Base-by-base conservation (phyloP, 2,888 invertebrate species). In the Tillus elongatus region DNA sequence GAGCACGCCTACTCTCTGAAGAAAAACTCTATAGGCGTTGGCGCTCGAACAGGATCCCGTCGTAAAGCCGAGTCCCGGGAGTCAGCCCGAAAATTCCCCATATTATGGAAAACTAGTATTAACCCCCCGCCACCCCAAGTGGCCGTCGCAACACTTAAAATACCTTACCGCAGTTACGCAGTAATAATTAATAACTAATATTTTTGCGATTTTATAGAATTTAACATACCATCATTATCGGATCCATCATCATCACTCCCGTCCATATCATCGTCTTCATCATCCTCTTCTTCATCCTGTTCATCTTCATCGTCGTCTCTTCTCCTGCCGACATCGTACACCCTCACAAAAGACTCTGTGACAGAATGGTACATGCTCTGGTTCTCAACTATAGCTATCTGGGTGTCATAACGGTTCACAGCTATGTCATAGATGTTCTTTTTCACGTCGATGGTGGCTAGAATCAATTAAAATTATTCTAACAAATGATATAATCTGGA, bases 391-490 rank as follows among this genome's bases (percentile, higher is more conserved):
- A 95, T 70, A 0, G 90, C 89, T 44, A 96, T 81, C 63, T 88
- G 86, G 15, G 84, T 84, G 52, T 93, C 93, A 56, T 75, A 78
- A 30, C 77, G 75, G 51, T 90, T 89, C 40, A 88, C 81, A 39
- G 84, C 79, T 45, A 97, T 67, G 55, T 87, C 86, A 61, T 86
- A 85, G 37, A 96, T 88, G 52, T 84, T 86, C 44, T 84, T 79
- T 60, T 91, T 91, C 11, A 92, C 88, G 68, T 96, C 95, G 46
- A 90, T 82, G 0, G 95, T 96, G 0, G 93, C 91, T 81, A 69
- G 31, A 64, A 66, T 51, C 44, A n/a, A n/a, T n/a, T n/a, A n/a
- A n/a, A n/a, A 26, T 13, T 40, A 29, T 16, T n/a, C n/a, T n/a
- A n/a, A n/a, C n/a, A n/a, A n/a, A n/a, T n/a, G n/a, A n/a, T n/a